Evolutionary conservation across 1,140 invertebrate species (phyloP).

Genomic region (Platorchestia sp.): DNA sequence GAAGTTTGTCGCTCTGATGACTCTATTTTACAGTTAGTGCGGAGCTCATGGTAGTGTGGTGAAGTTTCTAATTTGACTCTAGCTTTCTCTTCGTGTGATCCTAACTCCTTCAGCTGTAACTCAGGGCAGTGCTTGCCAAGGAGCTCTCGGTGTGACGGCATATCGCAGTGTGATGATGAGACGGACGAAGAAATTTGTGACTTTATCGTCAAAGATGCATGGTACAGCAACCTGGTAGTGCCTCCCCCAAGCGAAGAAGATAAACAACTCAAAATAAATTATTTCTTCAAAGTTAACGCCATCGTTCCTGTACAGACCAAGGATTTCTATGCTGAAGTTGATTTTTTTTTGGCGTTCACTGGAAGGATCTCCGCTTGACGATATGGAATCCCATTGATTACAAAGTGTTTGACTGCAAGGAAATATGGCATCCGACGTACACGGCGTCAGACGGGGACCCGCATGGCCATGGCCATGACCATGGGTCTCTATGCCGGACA

Average conservation of each 20-base stretch:
- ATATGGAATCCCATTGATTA: slow-evolving; percentile 35
- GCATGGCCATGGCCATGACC: slow-evolving; percentile 16
- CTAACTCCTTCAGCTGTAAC: slow-evolving; percentile 21
- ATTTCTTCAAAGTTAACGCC: neutral
- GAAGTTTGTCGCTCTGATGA: neutral
- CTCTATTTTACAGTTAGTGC: neutral
- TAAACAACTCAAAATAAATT: neutral
- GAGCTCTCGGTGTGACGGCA: slow-evolving; percentile 5
- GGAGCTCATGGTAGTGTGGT: neutral
- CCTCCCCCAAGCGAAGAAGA: neutral
- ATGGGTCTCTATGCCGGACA: no score
- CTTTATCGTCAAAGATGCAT: slow-evolving; percentile 18
- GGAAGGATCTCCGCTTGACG: slow-evolving; percentile 26
- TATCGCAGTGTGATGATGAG: slow-evolving; percentile 19
- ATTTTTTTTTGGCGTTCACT: neutral
- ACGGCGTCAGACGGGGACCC: neutral
- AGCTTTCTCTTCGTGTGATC: slow-evolving; percentile 23
- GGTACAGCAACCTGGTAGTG: neutral
- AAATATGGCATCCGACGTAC: slow-evolving; percentile 13
- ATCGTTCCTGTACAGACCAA: neutral
- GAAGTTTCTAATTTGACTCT: neutral
- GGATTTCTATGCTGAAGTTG: neutral
- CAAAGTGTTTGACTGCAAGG: slow-evolving; percentile 13
- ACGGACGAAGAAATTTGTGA: slow-evolving; percentile 45
- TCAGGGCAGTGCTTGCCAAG: slow-evolving; percentile 46